Base-by-base conservation (phyloP, 1,140 invertebrate genomes). In the Leptinotarsa lineolata region DNA sequence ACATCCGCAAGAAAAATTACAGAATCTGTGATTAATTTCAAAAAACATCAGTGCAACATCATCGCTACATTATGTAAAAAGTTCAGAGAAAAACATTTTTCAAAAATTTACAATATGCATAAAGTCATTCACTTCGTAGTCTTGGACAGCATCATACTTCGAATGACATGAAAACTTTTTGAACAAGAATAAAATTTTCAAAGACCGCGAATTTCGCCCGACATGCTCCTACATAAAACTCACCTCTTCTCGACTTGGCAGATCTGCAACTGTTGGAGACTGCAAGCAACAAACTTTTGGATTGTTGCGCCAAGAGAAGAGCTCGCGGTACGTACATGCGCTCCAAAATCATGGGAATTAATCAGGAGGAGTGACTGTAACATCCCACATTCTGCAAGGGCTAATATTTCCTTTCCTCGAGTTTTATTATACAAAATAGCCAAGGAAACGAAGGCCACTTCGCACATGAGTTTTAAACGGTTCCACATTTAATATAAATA, bases 331-430 rank as follows among this genome's bases (percentile, higher is more conserved):
- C 48, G 48, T 4, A 65, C 63, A 65, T 65, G 63, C 63, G 63
- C 63, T 39, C 39, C 63, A 65, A 54, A 65, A 65, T 65, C 63
- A 65, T 65, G 22, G 21, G 48, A 64, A 63, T 63, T 72, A 72
- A 72, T 72, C 70, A 72, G 70, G 70, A 61, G 70, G 70, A 72
- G 70, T 72, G 70, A 72, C 61, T 72, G 64, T 72, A 72, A 72
- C 70, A 21, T 72, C 70, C 70, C 70, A 72, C 70, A 72, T 61
- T 63, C 45, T 39, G 70, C 13, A 18, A 18, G 70, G 63, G 39
- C 22, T 65, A 24, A 65, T 65, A 65, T 65, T 63, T 65, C 63
- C 16, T 65, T 64, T 65, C 63, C 61, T 63, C 24, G 15, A 65
- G 22, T 65, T 65, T 65, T 65, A 65, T 65, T 65, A 65, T 65